These are phyloP conservation scores for Synanthedon myopaeformis DNA, from an alignment of 2,888 invertebrate genomes.

Conservation along the genomic window DNA sequence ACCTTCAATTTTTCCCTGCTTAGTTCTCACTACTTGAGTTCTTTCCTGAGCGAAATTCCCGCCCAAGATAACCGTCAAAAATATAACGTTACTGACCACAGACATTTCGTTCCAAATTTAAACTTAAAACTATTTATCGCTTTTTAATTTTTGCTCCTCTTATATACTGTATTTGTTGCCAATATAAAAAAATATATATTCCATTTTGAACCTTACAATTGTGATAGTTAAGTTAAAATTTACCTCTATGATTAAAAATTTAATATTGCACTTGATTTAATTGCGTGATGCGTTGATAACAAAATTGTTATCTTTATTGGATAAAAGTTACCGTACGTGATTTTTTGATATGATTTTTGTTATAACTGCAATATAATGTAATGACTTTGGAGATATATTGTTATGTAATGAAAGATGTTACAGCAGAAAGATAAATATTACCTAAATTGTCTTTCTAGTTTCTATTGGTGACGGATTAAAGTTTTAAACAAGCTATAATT, in stretches of 20 bases:
- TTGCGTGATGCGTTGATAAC: background rate
- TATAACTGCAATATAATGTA: too few relatives aligned
- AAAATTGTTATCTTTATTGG: too few relatives aligned
- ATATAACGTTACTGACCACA: conserved; percentile 15
- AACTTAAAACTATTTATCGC: conserved; percentile 12
- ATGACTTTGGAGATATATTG: too few relatives aligned
- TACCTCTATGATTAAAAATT: background rate
- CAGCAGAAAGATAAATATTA: too few relatives aligned
- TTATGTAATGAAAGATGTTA: too few relatives aligned
- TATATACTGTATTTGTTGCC: conserved; percentile 1
- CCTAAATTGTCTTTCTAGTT: too few relatives aligned
- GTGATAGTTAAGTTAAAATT: background rate
- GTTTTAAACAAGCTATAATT: too few relatives aligned
- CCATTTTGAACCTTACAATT: background rate
- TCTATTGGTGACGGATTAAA: too few relatives aligned
- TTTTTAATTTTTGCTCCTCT: conserved; percentile 8
- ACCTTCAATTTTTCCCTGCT: conserved; percentile 50
- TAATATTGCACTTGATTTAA: background rate
- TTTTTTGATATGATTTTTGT: too few relatives aligned
- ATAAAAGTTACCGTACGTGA: too few relatives aligned
- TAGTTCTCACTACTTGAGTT: conserved; percentile 35
- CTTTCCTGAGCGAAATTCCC: conserved; percentile 21
- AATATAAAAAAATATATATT: too few relatives aligned
- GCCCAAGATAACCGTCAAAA: conserved; percentile 21
- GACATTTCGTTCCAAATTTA: conserved; percentile 14